Conservation (phyloP, 2,888 invertebrate genomes). For the Troides helena region DNA sequence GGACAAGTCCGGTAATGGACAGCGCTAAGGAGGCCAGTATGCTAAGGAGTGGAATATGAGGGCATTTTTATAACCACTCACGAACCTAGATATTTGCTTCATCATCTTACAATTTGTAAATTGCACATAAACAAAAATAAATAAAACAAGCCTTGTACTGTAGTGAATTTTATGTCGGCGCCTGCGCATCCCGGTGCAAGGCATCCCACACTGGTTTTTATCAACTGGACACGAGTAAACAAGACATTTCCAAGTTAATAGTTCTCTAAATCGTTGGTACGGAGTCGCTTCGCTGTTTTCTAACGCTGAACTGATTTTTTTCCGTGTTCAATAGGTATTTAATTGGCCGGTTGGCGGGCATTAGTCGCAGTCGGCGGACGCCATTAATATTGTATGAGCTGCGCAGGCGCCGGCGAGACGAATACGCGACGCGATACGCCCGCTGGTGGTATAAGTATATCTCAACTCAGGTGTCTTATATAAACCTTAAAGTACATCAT, state of each 20-base stretch:
- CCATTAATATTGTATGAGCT: slow-evolving; percentile 70
- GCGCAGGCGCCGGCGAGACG: slow-evolving; percentile 54
- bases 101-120: background rate
- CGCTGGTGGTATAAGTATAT: slow-evolving; percentile 29
- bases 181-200: slow-evolving; percentile 7
- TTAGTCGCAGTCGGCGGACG: slow-evolving; percentile 47
- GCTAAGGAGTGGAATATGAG: slow-evolving; percentile 22
- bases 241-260: slow-evolving; percentile 29
- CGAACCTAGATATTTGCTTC: slow-evolving; percentile 5
- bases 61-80: slow-evolving; percentile 15
- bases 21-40: slow-evolving; percentile 27
- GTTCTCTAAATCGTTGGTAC: slow-evolving; percentile 24
- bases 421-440: slow-evolving; percentile 40
- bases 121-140: background rate
- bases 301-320: slow-evolving; percentile 37
- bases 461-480: no score
- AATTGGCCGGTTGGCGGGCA: slow-evolving; percentile 50
- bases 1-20: slow-evolving; percentile 27
- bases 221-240: slow-evolving; percentile 13
- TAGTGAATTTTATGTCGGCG: slow-evolving; percentile 22
- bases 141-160: slow-evolving; percentile 4
- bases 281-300: slow-evolving; percentile 12
- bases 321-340: slow-evolving; percentile 48
- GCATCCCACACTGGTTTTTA: slow-evolving; percentile 23
- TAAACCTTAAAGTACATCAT: background rate